Evolutionary conservation across 2,888 invertebrate genomes (phyloP), one percentile per base, ranked within the genome.

Genomic region (Mycogona germanica): DNA sequence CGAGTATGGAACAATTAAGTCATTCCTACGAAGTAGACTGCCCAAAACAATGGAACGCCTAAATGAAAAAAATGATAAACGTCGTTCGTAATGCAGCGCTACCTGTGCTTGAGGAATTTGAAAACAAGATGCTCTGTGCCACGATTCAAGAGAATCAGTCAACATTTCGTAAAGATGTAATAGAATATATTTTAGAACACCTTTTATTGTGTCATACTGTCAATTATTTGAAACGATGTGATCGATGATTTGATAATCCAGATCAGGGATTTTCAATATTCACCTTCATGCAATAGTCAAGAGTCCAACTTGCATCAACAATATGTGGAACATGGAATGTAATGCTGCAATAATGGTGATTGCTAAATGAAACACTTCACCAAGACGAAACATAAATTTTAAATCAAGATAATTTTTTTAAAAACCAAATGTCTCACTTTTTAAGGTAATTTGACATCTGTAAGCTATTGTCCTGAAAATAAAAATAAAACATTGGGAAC

Each of bases 271-370:
- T n/a, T n/a, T n/a, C n/a, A 25, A 26, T 12, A 29, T 29, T 46
- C 65, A 71, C 71, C 66, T 70, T 70, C 4, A 67, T 60, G 49
- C 66, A 66, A 55, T 69, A 68, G 61, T 70, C 69, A 51, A 71
- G 60, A 57, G 63, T 64, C 72, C 72, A 72, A 48, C 66, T 63
- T 4, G 67, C 62, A 55, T 70, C 68, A 23, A 71, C 62, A 37
- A 53, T 53, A n/a, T 50, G 53, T 12, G 53, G 53, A 14, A 53
- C 21, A 17, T 53, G 53, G 19, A 49, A 50, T 14, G 52, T 25
- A 7, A 48, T 25, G 5, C 52, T 52, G 23, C 12, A 29, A 51
- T 17, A 5, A 29, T 9, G n/a, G n/a, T n/a, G n/a, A n/a, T n/a
- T n/a, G n/a, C n/a, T n/a, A n/a, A n/a, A n/a, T n/a, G 17, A 38